A percentile compares a stretch with the other conserved stretches of the same genome.
These are phyloP conservation scores for Coreoperca whiteheadi DNA, from an alignment of 2,113 vertebrate species.

Conservation along the genomic window DNA sequence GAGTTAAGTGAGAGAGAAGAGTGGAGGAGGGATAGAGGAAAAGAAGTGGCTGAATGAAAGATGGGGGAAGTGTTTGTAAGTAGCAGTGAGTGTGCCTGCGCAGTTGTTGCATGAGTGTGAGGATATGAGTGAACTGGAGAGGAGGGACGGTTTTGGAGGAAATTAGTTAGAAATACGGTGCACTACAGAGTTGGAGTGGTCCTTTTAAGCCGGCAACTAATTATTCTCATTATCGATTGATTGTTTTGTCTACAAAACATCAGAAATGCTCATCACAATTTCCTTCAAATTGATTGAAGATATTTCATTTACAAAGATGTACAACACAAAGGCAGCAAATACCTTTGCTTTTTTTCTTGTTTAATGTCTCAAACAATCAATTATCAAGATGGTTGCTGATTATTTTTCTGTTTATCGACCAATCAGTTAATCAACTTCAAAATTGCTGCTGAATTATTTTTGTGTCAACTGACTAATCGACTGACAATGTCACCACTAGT, in stretches of 20 bases:
- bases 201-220: neutral
- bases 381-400: neutral
- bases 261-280: neutral
- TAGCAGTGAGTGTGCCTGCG: slow-evolving; percentile 74
- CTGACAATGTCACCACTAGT: neutral
- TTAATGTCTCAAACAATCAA: neutral
- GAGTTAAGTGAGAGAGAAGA: slow-evolving; percentile 71
- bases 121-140: slow-evolving; percentile 26
- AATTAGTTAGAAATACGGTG: slow-evolving; percentile 25
- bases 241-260: neutral
- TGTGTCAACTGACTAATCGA: neutral
- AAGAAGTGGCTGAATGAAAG: slow-evolving; percentile 74
- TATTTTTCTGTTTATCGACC: neutral
- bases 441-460: neutral
- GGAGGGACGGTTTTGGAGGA: slow-evolving; percentile 13
- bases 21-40: slow-evolving; percentile 57
- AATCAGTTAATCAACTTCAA: neutral
- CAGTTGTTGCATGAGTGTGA: slow-evolving; percentile 55
- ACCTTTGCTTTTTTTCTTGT: neutral
- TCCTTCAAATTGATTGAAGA: neutral
- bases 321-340: neutral
- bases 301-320: too few relatives aligned
- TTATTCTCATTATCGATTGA: neutral
- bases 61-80: slow-evolving; percentile 82
- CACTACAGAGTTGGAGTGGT: neutral